Percentiles rank a stretch among this genome's conserved stretches.
Evolutionary conservation across 2,113 vertebrate species (phyloP).

Genomic region (Cepphus grylle): DNA sequence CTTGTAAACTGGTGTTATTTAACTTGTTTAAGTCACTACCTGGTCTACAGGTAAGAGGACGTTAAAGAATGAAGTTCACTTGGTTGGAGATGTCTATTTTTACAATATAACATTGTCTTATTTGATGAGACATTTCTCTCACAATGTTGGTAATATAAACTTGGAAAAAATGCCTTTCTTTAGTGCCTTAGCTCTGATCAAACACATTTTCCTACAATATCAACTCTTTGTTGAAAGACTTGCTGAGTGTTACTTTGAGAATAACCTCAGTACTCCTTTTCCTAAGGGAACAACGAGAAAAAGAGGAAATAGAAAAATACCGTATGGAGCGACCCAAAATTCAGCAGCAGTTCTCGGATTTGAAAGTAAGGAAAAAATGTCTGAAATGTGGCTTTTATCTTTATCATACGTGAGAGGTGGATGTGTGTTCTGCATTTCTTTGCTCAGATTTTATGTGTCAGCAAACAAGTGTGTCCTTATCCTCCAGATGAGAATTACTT

Average conservation of each 20-base stretch:
- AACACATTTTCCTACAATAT: not conserved
- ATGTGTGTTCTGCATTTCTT: not conserved
- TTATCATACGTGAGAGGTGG: fast-evolving
- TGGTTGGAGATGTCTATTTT: not conserved
- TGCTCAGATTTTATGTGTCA: not conserved
- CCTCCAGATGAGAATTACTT: not conserved
- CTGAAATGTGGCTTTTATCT: not conserved
- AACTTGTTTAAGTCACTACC: not conserved
- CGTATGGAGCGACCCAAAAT: constrained; percentile 98
- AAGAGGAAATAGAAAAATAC: constrained; percentile 98
- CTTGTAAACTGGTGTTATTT: not conserved
- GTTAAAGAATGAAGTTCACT: not conserved
- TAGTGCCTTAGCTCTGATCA: not conserved
- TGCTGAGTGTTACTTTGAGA: not conserved
- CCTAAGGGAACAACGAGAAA: constrained; percentile 91
- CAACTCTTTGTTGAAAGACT: not conserved
- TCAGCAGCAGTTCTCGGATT: constrained; percentile 97
- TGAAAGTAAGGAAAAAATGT: constrained; percentile 81
- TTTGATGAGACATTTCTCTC: not conserved
- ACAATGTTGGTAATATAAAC: not conserved
- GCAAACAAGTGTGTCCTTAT: not conserved
- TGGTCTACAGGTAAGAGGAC: not conserved
- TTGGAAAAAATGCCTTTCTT: not conserved
- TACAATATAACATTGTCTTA: not conserved
- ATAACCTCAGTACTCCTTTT: not conserved